Base-by-base conservation (phyloP, 2,113 vertebrate species). In the Lasiurus borealis region DNA sequence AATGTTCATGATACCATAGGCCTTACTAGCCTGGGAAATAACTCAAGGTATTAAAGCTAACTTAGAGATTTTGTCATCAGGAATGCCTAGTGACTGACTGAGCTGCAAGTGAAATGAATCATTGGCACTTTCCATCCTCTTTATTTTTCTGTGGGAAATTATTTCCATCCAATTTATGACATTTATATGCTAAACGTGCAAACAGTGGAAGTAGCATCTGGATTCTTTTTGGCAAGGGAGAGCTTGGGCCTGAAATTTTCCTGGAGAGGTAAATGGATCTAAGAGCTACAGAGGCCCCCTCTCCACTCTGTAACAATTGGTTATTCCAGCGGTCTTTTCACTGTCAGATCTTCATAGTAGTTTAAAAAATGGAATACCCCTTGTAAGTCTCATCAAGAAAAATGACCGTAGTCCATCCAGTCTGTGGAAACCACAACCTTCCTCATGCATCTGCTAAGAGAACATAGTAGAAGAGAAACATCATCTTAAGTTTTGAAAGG, bases 401-500 rank as follows among this genome's bases (percentile, higher is more conserved):
- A 21, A 12, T 18, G 69, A 16, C 76, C 15, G 27, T 25, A 27
- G n/a, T 69, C 54, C 15, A 29, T 2, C 1, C 4, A 1, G 57
- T 75, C 46, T 92, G 27, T 83, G 46, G 34, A 86, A 91, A 44
- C 89, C 36, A 52, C 36, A 9, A 72, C 73, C 93, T 80, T 40
- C 9, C 12, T 48, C 23, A 8, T 77, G 34, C 68, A 29, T 95
- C 96, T 80, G 40, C 48, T 75, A 40, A 27, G 14, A 88, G 77
- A 14, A 50, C 34, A 1, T 62, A 86, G 66, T 83, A 15, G 50
- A 66, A 57, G 19, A 77, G 23, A 46, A 64, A 77, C 68, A 16
- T 52, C 59, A 86, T 31, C 36, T 19, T 86, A 92, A 77, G 71
- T 89, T 85, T 92, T 76, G 48, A 94, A 93, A 92, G 40, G 48